Conservation (phyloP, 2,797 vertebrate species). For the Poecilia velifera region DNA sequence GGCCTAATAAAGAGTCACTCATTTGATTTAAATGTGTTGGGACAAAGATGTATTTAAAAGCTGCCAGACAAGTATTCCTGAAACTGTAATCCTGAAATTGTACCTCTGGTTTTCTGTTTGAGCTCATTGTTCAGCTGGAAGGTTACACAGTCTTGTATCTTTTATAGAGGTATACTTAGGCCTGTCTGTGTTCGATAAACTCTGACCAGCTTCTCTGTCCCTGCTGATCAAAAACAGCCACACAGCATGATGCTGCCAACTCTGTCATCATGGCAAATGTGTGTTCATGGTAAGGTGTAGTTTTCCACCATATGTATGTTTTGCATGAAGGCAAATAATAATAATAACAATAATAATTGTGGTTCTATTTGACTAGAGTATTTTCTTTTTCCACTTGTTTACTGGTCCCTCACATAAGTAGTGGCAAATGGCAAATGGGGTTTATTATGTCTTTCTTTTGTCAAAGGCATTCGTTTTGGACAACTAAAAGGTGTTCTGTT, state of each 20-base stretch:
- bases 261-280: not conserved
- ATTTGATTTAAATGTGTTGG: not conserved
- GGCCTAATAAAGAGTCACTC: not conserved
- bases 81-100: not conserved
- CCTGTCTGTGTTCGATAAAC: not conserved
- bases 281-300: not conserved
- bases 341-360: not conserved
- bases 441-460: not conserved
- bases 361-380: not conserved
- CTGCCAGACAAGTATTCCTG: not conserved
- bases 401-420: not conserved
- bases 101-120: not conserved
- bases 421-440: not conserved
- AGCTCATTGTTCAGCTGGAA: not conserved
- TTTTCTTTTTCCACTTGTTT: not conserved
- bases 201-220: not conserved
- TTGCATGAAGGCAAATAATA: not conserved
- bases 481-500: not conserved
- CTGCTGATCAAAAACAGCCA: not conserved
- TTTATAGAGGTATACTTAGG: not conserved
- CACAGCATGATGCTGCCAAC: not conserved
- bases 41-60: not conserved
- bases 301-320: not conserved
- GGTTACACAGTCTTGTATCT: not conserved
- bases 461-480: not conserved